phyloP scores from a whole-genome alignment of 2,888 invertebrate species.

The Drosophila borborema region DNA sequence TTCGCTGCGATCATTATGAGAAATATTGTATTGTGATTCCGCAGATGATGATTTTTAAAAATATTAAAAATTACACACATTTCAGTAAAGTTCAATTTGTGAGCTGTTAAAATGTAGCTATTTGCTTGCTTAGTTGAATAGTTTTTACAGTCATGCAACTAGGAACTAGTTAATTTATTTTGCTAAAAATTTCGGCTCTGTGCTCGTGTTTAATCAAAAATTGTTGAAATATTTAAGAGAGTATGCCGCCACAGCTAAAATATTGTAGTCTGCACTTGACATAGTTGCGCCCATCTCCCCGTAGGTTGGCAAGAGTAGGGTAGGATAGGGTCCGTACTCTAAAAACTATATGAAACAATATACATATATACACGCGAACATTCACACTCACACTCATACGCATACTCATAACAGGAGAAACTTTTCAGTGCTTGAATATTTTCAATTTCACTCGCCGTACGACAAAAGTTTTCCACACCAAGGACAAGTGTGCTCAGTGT shows the following conservation, averaged over 20 bases:
- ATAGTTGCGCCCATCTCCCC: slow-evolving; percentile 43
- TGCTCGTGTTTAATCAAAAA: slow-evolving; percentile 14
- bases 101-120: not conserved
- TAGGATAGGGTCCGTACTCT: slow-evolving; percentile 12
- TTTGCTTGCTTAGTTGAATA: not conserved
- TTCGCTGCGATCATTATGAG: not conserved
- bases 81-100: not conserved
- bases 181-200: not conserved
- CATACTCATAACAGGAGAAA: slow-evolving; percentile 57
- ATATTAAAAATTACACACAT: not conserved
- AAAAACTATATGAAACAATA: slow-evolving; percentile 45
- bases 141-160: not conserved
- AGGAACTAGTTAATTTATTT: not conserved
- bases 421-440: slow-evolving; percentile 70
- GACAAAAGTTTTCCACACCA: slow-evolving; percentile 74
- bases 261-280: slow-evolving; percentile 65
- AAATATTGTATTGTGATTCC: not conserved
- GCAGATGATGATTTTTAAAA: not conserved
- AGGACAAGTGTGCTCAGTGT: slow-evolving; percentile 63
- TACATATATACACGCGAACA: slow-evolving; percentile 24
- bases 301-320: slow-evolving; percentile 12
- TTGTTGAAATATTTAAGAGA: slow-evolving; percentile 50
- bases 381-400: slow-evolving; percentile 19
- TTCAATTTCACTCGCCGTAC: slow-evolving; percentile 65
- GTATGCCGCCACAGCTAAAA: slow-evolving; percentile 8